These are phyloP conservation scores for Drosophila rufa DNA, from an alignment of 1,140 invertebrate species.

Conservation along the genomic window DNA sequence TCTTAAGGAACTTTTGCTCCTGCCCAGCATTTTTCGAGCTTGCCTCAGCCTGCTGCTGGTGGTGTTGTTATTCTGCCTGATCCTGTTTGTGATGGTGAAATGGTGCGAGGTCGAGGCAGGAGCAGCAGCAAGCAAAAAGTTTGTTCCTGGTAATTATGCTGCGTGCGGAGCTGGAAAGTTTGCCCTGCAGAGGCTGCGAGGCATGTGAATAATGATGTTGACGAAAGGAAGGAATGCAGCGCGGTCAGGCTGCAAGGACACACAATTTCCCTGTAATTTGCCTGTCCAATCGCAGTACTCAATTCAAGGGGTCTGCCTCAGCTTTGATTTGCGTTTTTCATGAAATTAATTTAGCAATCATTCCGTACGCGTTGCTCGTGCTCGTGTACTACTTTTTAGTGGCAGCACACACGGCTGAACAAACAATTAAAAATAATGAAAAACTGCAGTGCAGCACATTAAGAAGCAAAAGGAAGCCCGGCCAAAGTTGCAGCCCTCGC, in stretches of 20 bases:
- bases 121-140: conserved; percentile 42
- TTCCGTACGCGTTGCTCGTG: not conserved
- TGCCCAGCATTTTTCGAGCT: conserved; percentile 58
- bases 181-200: conserved; percentile 44
- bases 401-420: conserved; percentile 42
- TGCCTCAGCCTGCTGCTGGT: conserved; percentile 20
- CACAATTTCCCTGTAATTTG: conserved; percentile 24
- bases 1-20: conserved; percentile 47
- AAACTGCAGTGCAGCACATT: conserved; percentile 49
- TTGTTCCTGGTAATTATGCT: conserved; percentile 73
- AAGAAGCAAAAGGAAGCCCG: conserved; percentile 16
- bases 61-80: conserved; percentile 23
- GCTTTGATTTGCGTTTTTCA: conserved; percentile 9
- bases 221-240: conserved; percentile 12
- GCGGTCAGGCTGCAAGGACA: conserved; percentile 11
- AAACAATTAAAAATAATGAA: conserved; percentile 80
- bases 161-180: conserved; percentile 53
- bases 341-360: conserved; percentile 38
- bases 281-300: conserved; percentile 19
- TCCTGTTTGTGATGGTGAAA: conserved; percentile 21
- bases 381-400: conserved; percentile 10
- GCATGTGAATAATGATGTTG: conserved; percentile 71
- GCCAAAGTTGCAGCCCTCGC: conserved; percentile 20
- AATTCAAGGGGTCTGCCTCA: not conserved
- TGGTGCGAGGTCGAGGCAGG: not conserved